These are phyloP conservation scores for Ephialtes manifestator DNA, from an alignment of 2,888 invertebrate genomes.

Conservation along the genomic window DNA sequence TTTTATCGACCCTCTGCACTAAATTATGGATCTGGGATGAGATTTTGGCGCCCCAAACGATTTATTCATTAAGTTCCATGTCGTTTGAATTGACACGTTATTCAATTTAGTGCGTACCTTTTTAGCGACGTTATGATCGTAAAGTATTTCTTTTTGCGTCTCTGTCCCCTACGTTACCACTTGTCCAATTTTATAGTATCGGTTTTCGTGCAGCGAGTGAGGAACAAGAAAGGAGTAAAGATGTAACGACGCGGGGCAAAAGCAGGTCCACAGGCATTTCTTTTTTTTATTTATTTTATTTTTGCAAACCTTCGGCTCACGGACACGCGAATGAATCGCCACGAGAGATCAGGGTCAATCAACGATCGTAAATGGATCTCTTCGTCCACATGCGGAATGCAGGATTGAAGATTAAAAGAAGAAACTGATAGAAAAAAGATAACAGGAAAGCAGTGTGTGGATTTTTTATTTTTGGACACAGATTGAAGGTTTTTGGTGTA, in stretches of 20 bases:
- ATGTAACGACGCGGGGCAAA: slow-evolving; percentile 13
- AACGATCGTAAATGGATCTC: slow-evolving; percentile 57
- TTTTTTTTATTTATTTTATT: slow-evolving; percentile 4
- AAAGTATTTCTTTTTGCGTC: background rate
- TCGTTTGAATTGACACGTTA: no score
- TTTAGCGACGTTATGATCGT: no score
- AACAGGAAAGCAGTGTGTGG: no score
- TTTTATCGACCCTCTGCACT: no score
- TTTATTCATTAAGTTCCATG: no score
- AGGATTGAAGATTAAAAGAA: slow-evolving; percentile 31
- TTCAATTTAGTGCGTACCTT: no score
- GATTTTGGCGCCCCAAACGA: no score
- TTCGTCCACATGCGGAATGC: slow-evolving; percentile 32
- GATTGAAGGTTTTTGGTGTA: no score
- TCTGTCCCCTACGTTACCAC: background rate
- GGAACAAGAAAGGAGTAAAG: slow-evolving; percentile 3
- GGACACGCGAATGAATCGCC: slow-evolving; percentile 52
- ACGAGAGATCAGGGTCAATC: slow-evolving; percentile 64
- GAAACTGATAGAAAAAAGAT: background rate
- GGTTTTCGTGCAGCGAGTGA: slow-evolving; percentile 9
- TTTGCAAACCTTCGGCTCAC: slow-evolving; percentile 42
- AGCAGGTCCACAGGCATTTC: slow-evolving; percentile 40
- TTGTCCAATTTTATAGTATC: slow-evolving; percentile 17
- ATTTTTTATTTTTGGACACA: no score
- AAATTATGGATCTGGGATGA: no score